A percentile compares a stretch with the other conserved stretches of the same genome.
These are phyloP conservation scores for Cerastoderma edule DNA, from an alignment of 2,888 invertebrate genomes.

Conservation along the genomic window DNA sequence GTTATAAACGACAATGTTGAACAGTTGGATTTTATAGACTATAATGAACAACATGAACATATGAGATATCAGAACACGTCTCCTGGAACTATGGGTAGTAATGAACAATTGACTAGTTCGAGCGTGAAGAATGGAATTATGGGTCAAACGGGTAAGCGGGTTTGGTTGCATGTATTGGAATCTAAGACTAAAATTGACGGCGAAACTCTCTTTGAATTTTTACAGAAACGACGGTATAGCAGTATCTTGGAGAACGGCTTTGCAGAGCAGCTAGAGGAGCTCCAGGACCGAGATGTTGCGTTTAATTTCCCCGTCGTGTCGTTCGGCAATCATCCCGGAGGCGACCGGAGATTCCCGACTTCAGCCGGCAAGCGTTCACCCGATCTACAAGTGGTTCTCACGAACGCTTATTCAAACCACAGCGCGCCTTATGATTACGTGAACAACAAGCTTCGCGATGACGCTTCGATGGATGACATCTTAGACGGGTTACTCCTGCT, in stretches of 20 bases:
- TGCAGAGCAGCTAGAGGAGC: slow-evolving; percentile 57
- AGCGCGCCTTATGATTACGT: slow-evolving; percentile 35
- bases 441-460: slow-evolving; percentile 40
- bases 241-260: slow-evolving; percentile 60
- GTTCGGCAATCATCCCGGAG: slow-evolving; percentile 56
- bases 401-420: slow-evolving; percentile 44
- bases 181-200: slow-evolving; percentile 59
- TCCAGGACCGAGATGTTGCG: slow-evolving; percentile 46
- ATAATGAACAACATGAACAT: no score
- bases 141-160: neutral
- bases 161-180: slow-evolving; percentile 59
- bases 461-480: slow-evolving; percentile 69
- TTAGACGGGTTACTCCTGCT: slow-evolving; percentile 70
- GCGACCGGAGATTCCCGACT: slow-evolving; percentile 9
- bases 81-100: no score
- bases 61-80: no score
- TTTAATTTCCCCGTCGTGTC: slow-evolving; percentile 58
- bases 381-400: slow-evolving; percentile 56
- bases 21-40: no score
- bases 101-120: no score
- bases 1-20: no score
- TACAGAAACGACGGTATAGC: slow-evolving; percentile 75
- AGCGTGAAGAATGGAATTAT: slow-evolving; percentile 10
- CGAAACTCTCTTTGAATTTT: slow-evolving; percentile 69
- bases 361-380: slow-evolving; percentile 42